These are phyloP conservation scores for Eclectus roratus DNA, from an alignment of 2,113 vertebrate species.

Conservation along the genomic window DNA sequence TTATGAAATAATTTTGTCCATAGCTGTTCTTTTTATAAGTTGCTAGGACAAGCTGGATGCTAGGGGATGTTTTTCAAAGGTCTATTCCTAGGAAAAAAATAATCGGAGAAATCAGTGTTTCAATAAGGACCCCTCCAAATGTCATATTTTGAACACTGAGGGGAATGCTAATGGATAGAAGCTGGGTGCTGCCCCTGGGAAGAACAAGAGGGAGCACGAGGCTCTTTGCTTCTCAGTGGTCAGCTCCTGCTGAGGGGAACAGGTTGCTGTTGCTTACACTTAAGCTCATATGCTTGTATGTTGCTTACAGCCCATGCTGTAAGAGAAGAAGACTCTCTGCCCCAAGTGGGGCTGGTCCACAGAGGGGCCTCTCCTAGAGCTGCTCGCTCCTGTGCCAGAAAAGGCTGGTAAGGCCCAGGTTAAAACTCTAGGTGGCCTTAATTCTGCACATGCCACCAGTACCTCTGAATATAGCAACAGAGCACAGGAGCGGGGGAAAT, in stretches of 20 bases:
- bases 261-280: not conserved
- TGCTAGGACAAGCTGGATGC: not conserved
- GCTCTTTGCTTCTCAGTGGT: not conserved
- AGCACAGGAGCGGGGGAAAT: not conserved
- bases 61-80: conserved; percentile 23
- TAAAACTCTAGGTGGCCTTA: not conserved
- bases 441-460: not conserved
- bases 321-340: not conserved
- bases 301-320: not conserved
- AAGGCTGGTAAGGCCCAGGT: not conserved
- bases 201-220: not conserved
- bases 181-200: not conserved
- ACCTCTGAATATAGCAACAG: not conserved
- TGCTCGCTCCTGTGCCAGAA: not conserved
- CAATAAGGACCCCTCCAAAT: not conserved
- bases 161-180: not conserved
- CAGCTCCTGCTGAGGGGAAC: not conserved
- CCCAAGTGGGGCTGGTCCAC: not conserved
- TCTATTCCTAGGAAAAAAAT: conserved; percentile 24
- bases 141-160: not conserved
- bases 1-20: not conserved
- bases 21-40: not conserved
- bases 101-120: conserved; percentile 26
- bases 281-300: not conserved
- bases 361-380: not conserved